These are phyloP conservation scores for Tetrao urogallus DNA, from an alignment of 2,113 vertebrate species.

Conservation along the genomic window DNA sequence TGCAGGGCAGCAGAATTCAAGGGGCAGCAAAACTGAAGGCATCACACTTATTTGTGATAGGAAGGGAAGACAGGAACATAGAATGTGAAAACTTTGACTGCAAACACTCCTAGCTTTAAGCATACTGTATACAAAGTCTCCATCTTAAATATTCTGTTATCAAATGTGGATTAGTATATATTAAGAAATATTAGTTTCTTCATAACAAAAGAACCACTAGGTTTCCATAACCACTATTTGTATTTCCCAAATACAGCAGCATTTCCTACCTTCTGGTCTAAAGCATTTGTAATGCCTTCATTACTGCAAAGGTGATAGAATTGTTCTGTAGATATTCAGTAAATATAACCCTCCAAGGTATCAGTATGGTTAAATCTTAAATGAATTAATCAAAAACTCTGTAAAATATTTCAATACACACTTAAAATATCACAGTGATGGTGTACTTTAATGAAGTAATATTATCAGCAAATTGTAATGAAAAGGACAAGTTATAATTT, in stretches of 20 bases:
- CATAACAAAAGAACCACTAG: not conserved
- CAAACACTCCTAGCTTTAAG: not conserved
- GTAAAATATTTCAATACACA: conserved; percentile 11
- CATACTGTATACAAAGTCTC: not conserved
- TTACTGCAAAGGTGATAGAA: conserved; percentile 2
- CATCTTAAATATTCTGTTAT: not conserved
- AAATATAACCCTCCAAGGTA: conserved; percentile 35
- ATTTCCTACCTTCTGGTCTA: not conserved
- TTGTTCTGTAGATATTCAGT: not conserved
- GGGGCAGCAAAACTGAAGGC: not conserved
- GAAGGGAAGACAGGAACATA: not conserved
- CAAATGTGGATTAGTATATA: not conserved
- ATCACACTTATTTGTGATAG: not conserved
- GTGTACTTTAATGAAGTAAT: conserved; percentile 25
- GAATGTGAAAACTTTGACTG: not conserved
- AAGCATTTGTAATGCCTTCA: conserved; percentile 7
- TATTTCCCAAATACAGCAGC: not conserved
- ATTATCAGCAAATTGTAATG: conserved; percentile 44
- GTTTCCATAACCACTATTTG: not conserved
- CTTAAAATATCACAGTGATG: not conserved
- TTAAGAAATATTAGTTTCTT: conserved; percentile 5
- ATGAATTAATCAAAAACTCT: conserved; percentile 38
- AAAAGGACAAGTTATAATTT: conserved; percentile 36
- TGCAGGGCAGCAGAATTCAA: not conserved
- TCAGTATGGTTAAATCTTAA: conserved; percentile 11